phyloP scores from a whole-genome alignment of 2,888 invertebrate species.

The Crossocerus cetratus region DNA sequence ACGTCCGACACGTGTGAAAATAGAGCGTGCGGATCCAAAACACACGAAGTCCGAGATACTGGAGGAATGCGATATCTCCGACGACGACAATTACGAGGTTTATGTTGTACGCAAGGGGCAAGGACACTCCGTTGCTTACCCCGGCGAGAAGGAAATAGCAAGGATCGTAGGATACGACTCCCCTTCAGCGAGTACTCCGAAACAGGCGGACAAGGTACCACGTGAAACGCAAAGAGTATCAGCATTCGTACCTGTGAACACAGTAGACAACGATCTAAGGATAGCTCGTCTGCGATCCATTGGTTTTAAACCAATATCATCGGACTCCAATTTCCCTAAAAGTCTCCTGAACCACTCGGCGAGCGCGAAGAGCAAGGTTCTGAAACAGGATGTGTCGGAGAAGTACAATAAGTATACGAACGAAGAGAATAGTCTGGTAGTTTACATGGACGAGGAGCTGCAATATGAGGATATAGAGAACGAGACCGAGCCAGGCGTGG shows the following conservation, averaged over 20 bases:
- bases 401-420: slow-evolving; percentile 71
- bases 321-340: slow-evolving; percentile 15
- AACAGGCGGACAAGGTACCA: too few species aligned
- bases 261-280: slow-evolving; percentile 61
- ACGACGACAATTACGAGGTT: slow-evolving; percentile 11
- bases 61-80: slow-evolving; percentile 18
- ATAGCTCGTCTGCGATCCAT: slow-evolving; percentile 71
- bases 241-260: slow-evolving; percentile 72
- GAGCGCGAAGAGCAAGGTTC: slow-evolving; percentile 31
- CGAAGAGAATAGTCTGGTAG: slow-evolving; percentile 69
- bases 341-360: background rate
- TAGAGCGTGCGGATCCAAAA: slow-evolving; percentile 31
- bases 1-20: slow-evolving; percentile 38
- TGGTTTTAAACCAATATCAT: slow-evolving; percentile 71
- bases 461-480: slow-evolving; percentile 73
- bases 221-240: slow-evolving; percentile 49
- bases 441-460: slow-evolving; percentile 72
- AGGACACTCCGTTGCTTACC: background rate
- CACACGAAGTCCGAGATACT: slow-evolving; percentile 24
- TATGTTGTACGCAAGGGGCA: background rate
- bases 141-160: background rate
- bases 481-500: slow-evolving; percentile 43
- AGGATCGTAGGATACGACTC: background rate
- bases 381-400: slow-evolving; percentile 65
- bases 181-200: background rate